Percentiles rank a stretch among this genome's conserved stretches.
Evolutionary conservation across 2,888 invertebrate genomes (phyloP).

Genomic region (Chaetoderma sp.): DNA sequence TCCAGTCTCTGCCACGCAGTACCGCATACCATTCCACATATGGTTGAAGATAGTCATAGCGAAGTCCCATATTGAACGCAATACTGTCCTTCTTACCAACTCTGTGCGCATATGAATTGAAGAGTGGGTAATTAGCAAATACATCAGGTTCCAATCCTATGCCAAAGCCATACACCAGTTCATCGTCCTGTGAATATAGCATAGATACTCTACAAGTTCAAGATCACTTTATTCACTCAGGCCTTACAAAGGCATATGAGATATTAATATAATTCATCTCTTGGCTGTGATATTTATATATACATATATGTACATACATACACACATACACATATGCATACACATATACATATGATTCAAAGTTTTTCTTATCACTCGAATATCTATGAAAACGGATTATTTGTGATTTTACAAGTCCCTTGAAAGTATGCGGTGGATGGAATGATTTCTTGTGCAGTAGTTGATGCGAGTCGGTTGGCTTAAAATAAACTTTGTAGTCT

Average conservation of each 20-base stretch:
- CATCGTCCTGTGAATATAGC: too few relatives aligned
- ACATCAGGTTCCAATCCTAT: constrained; percentile 30
- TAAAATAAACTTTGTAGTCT: too few relatives aligned
- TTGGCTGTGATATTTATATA: constrained; percentile 26
- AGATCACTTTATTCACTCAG: too few relatives aligned
- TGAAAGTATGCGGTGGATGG: too few relatives aligned
- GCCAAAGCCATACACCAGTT: constrained; percentile 35
- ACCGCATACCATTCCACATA: constrained; percentile 37
- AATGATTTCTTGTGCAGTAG: too few relatives aligned
- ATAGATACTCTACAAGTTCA: too few relatives aligned
- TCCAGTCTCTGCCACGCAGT: constrained; percentile 27
- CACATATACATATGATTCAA: neutral
- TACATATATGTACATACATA: constrained; percentile 19
- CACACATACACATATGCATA: neutral
- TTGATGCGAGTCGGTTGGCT: too few relatives aligned
- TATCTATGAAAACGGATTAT: too few relatives aligned
- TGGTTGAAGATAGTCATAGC: constrained; percentile 34
- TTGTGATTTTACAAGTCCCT: too few relatives aligned
- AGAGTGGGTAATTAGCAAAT: constrained; percentile 23
- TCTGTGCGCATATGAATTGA: constrained; percentile 37
- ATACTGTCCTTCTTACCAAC: constrained; percentile 14
- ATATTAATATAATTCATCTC: too few relatives aligned
- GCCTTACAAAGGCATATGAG: too few relatives aligned
- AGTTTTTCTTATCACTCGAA: too few relatives aligned
- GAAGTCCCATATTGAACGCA: constrained; percentile 32